Conservation (phyloP, 2,113 vertebrate species). For the Dasyurus viverrinus region DNA sequence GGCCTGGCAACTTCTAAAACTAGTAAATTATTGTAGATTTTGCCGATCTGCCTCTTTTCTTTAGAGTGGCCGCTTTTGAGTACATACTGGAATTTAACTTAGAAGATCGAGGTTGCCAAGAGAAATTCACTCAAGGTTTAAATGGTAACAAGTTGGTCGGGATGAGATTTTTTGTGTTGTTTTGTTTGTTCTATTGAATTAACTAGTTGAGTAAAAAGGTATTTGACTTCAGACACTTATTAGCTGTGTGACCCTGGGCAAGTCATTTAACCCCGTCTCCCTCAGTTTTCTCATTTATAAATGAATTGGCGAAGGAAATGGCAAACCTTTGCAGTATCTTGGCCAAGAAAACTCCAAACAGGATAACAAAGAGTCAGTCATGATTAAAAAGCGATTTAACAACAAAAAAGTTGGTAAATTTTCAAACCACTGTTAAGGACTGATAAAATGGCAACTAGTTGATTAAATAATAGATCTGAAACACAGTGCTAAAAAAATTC, state of each 20-base stretch:
- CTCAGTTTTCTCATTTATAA: not conserved
- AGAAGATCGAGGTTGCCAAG: not conserved
- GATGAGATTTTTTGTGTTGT: not conserved
- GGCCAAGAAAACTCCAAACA: not conserved
- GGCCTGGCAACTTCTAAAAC: not conserved
- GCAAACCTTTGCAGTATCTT: not conserved
- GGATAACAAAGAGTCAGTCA: not conserved
- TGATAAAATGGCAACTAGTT: not conserved
- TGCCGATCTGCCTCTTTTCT: not conserved
- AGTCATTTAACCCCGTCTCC: not conserved
- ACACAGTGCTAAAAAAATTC: too few species aligned
- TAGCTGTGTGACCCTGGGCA: not conserved
- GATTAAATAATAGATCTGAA: not conserved
- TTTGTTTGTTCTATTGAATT: not conserved
- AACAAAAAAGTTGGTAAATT: not conserved
- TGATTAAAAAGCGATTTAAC: not conserved
- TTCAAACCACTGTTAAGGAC: not conserved
- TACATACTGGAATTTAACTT: not conserved
- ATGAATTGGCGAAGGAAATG: not conserved
- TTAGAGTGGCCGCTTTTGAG: not conserved
- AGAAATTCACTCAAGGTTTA: not conserved
- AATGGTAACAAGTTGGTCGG: not conserved
- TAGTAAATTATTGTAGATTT: not conserved
- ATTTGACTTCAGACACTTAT: not conserved
- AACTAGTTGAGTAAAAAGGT: not conserved